These are phyloP conservation scores for Myotis davidii DNA, from an alignment of 2,113 vertebrate species.

Conservation along the genomic window DNA sequence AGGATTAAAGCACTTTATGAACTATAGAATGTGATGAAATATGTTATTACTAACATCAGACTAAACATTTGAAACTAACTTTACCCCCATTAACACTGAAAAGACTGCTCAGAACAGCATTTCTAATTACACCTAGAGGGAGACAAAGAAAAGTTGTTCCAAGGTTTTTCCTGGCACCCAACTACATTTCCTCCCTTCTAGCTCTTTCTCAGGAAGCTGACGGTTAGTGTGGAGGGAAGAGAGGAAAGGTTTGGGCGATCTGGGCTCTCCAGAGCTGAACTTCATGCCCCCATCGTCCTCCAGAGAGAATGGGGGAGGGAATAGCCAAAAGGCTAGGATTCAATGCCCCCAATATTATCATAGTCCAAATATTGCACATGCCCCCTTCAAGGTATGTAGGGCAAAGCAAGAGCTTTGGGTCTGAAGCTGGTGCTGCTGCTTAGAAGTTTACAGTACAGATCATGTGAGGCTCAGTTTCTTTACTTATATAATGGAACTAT, in stretches of 20 bases:
- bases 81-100: background rate
- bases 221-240: background rate
- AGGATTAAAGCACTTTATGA: slow-evolving; percentile 43
- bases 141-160: background rate
- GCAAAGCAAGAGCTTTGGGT: background rate
- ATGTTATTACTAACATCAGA: background rate
- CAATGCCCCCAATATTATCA: background rate
- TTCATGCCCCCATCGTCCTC: background rate
- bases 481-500: background rate
- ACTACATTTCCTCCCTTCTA: background rate
- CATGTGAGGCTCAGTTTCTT: background rate
- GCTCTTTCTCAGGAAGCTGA: background rate
- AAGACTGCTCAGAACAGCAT: background rate
- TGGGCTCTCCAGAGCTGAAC: background rate
- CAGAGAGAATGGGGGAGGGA: background rate
- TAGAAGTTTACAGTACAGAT: background rate
- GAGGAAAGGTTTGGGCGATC: background rate
- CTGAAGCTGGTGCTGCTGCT: background rate
- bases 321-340: background rate
- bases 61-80: slow-evolving; percentile 18
- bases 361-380: background rate
- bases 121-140: background rate
- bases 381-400: background rate
- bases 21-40: slow-evolving; percentile 15
- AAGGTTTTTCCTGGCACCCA: background rate